These are phyloP conservation scores for Fundulus diaphanus DNA, from an alignment of 2,797 vertebrate genomes.

Conservation along the genomic window DNA sequence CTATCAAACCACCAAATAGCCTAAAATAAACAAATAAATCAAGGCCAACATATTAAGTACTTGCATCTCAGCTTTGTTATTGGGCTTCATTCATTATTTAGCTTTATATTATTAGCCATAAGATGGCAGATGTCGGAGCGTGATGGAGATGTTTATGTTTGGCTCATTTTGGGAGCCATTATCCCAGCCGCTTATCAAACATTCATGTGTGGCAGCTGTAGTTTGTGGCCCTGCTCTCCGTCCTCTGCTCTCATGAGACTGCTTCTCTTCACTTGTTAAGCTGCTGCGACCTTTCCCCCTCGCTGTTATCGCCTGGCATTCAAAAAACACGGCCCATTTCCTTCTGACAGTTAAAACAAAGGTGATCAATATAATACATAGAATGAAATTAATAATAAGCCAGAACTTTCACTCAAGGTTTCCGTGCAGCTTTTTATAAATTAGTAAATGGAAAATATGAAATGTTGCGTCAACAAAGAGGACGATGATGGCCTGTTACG, in stretches of 20 bases:
- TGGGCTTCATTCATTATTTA: constrained; percentile 71
- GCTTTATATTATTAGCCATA: constrained; percentile 85
- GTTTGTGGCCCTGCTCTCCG: constrained; percentile 66
- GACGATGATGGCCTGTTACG: background rate
- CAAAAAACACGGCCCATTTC: background rate
- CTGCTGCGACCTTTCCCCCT: constrained; percentile 51
- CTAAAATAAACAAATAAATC: background rate
- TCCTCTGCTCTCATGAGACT: constrained; percentile 71
- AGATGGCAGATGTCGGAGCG: constrained; percentile 93
- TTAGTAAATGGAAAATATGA: background rate
- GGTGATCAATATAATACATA: background rate
- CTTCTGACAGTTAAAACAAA: background rate
- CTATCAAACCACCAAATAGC: constrained; percentile 8
- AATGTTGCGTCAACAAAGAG: background rate
- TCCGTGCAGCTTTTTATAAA: background rate
- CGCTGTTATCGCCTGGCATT: constrained; percentile 41
- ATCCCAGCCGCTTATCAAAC: constrained; percentile 92
- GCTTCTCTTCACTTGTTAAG: constrained; percentile 68
- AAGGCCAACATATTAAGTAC: background rate
- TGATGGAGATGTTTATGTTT: constrained; percentile 91
- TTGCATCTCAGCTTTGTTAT: constrained; percentile 32
- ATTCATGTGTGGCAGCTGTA: constrained; percentile 96
- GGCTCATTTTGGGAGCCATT: constrained; percentile 89
- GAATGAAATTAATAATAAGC: background rate
- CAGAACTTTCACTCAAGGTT: background rate